phyloP scores from a whole-genome alignment of 1,140 invertebrate genomes.

The Cotesia vestalis region DNA sequence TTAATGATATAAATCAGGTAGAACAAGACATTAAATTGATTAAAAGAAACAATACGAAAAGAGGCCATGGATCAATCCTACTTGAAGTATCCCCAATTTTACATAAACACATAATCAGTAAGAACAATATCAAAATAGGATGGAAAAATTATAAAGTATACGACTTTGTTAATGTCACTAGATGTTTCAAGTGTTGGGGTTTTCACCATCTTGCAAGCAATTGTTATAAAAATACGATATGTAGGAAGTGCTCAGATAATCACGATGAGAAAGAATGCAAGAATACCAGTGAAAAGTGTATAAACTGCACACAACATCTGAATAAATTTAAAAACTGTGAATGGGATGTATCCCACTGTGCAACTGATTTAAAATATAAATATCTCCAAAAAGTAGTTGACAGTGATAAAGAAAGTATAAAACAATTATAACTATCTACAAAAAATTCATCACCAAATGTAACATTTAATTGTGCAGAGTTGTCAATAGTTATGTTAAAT shows the following conservation, averaged over 20 bases:
- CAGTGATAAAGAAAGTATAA: conserved; percentile 1
- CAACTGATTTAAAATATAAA: conserved; percentile 21
- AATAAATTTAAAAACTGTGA: conserved; percentile 14
- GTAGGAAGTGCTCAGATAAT: conserved; percentile 26
- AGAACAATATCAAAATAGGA: conserved; percentile 32
- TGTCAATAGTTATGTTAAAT: conserved; percentile 25
- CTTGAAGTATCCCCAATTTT: conserved; percentile 15
- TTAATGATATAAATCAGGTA: no score
- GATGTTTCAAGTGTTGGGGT: conserved; percentile 38
- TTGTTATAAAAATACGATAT: conserved; percentile 28
- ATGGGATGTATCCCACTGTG: conserved; percentile 16
- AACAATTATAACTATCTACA: neutral
- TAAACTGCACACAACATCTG: conserved; percentile 24
- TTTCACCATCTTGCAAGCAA: conserved; percentile 9
- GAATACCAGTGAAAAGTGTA: conserved; percentile 18
- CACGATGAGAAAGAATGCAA: conserved; percentile 29
- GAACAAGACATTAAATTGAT: no score
- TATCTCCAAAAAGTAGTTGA: conserved; percentile 7
- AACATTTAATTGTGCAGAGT: neutral
- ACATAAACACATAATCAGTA: conserved; percentile 20
- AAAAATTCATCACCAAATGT: neutral
- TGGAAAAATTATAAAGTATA: conserved; percentile 35
- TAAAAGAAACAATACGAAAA: neutral
- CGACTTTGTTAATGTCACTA: conserved; percentile 30
- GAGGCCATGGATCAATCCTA: neutral